Conservation (phyloP, 2,888 invertebrate genomes). For the Ophion slaviceki region DNA sequence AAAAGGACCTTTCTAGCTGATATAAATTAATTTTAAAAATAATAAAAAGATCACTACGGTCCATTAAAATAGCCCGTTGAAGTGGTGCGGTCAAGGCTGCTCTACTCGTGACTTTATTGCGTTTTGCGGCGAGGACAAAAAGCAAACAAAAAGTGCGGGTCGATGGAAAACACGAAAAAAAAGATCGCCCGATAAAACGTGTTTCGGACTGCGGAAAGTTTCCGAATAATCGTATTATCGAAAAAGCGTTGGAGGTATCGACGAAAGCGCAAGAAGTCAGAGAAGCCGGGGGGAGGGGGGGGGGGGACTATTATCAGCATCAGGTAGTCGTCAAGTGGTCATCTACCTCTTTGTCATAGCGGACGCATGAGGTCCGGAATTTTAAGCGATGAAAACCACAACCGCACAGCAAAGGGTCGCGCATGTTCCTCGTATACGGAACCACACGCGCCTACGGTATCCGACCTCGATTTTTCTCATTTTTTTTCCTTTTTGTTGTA, state of each 20-base stretch:
- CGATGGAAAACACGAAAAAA: background rate
- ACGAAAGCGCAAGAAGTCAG: background rate
- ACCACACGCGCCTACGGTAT: background rate
- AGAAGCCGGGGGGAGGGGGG: background rate
- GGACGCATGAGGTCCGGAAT: background rate
- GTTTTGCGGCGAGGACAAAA: background rate
- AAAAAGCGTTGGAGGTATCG: conserved; percentile 2
- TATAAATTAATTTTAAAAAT: background rate
- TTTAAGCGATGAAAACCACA: conserved; percentile 13
- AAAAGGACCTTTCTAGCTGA: background rate
- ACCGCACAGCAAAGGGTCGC: conserved; percentile 8
- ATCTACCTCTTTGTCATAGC: conserved; percentile 1
- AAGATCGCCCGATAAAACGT: background rate
- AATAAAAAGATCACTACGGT: background rate
- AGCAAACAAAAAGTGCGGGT: background rate
- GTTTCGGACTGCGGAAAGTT: background rate
- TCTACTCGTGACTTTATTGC: background rate
- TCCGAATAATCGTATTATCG: conserved; percentile 17
- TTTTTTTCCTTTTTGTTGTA: too few relatives aligned
- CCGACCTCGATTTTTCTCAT: background rate
- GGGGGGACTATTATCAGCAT: background rate
- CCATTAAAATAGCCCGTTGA: background rate
- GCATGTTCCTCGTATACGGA: background rate
- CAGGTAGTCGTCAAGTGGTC: background rate
- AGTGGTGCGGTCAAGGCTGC: background rate